These are phyloP conservation scores for Agrilus planipennis DNA, from an alignment of 1,140 invertebrate genomes.

Conservation along the genomic window DNA sequence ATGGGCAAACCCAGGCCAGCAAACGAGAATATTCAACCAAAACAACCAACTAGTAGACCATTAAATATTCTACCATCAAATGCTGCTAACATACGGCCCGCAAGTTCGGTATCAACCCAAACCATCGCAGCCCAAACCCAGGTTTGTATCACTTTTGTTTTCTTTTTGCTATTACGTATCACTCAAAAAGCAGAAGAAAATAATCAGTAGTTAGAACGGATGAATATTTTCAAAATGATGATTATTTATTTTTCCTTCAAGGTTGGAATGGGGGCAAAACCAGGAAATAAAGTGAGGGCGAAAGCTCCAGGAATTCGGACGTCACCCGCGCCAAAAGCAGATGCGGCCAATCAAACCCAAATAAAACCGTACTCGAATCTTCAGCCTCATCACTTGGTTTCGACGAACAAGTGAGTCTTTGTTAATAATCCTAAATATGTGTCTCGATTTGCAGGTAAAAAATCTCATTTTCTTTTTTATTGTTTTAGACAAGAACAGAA, in stretches of 20 bases:
- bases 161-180: background rate
- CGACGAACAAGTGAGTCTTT: constrained; percentile 32
- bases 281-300: constrained; percentile 34
- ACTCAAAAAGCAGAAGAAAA: too few relatives aligned
- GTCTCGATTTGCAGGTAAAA: too few relatives aligned
- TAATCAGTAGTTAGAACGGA: too few relatives aligned
- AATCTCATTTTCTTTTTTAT: too few relatives aligned
- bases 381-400: constrained; percentile 35
- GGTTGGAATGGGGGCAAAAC: constrained; percentile 37
- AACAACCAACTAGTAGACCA: constrained; percentile 41
- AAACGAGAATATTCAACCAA: constrained; percentile 36
- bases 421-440: too few relatives aligned
- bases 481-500: too few relatives aligned
- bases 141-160: constrained; percentile 26
- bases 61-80: constrained; percentile 56
- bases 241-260: constrained; percentile 13
- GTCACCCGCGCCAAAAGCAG: constrained; percentile 53
- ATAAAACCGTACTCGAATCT: constrained; percentile 34
- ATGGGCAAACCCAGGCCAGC: constrained; percentile 41
- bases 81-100: constrained; percentile 52
- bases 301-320: constrained; percentile 41
- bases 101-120: constrained; percentile 66
- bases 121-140: constrained; percentile 53
- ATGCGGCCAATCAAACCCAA: constrained; percentile 59
- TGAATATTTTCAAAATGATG: too few relatives aligned